Percentiles rank a stretch among this genome's conserved stretches.
phyloP scores from a whole-genome alignment of 2,113 vertebrate genomes.

The Albula goreensis region DNA sequence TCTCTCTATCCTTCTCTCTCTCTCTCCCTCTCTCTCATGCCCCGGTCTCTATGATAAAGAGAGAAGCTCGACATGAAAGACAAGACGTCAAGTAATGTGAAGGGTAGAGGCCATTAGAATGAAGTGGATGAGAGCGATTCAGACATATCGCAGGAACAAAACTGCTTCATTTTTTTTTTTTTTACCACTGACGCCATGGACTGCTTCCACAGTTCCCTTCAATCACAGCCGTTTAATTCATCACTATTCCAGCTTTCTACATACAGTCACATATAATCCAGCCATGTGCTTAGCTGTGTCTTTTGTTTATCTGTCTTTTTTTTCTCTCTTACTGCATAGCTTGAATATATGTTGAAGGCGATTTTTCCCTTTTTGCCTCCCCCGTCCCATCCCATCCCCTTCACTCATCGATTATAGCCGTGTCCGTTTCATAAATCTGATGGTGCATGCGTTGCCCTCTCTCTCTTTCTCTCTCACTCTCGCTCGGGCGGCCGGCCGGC shows the following conservation, averaged over 20 bases:
- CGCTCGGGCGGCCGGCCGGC: neutral
- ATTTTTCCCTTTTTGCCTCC: neutral
- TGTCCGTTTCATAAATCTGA: constrained; percentile 14
- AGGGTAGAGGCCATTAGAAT: constrained; percentile 3
- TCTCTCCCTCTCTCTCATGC: neutral
- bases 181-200: neutral
- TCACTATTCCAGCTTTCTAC: neutral
- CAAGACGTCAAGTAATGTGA: neutral
- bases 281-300: neutral
- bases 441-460: neutral
- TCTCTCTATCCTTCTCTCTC: constrained; percentile 18
- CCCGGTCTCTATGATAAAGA: constrained; percentile 1
- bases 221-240: neutral
- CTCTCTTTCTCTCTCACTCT: constrained; percentile 6
- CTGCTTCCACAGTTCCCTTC: neutral
- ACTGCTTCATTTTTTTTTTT: neutral
- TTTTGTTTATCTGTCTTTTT: neutral
- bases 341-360: neutral
- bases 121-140: neutral
- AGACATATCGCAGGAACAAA: neutral
- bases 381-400: neutral
- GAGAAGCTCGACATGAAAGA: neutral
- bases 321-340: neutral
- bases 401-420: neutral
- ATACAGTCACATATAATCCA: neutral